Evolutionary conservation across 2,113 vertebrate genomes (phyloP), one percentile per base, ranked within the genome.

Genomic region (Agapornis roseicollis): DNA sequence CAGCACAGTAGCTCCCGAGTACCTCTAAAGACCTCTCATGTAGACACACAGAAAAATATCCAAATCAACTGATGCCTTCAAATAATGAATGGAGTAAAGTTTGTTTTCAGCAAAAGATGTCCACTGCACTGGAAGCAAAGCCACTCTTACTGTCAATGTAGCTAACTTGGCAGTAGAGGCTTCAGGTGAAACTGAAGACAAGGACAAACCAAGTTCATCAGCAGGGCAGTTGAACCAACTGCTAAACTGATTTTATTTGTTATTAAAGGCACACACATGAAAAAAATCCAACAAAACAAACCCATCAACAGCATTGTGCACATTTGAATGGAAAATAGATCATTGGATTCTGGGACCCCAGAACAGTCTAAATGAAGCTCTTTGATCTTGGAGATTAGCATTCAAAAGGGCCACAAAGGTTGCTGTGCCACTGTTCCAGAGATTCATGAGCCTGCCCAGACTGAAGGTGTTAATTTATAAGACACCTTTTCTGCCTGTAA

Each of bases 251-350:
- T 47, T 72, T 85, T 20, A 52, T 79, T 66, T 85, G 25, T 7
- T 64, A 17, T 8, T 29, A 53, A 58, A 87, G 29, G 53, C 20
- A 25, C 17, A 60, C 11, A 41, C 33, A 18, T 9, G 3, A 14
- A 11, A 35, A 20, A 17, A 17, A 4, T 3, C 3, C 4, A 19
- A n/a, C 8, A 6, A 39, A 10, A 28, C 19, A 37, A 85, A 78
- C 3, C 5, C 10, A 42, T 2, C 13, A n/a, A 2, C 11, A n/a
- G 4, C 64, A 22, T 11, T 18, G 3, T 2, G 10, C 9, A 8
- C 7, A 6, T 80, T n/a, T 35, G 2, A 53, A 12, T 71, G 5
- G 23, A 31, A 8, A 7, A 11, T 7, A 46, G 22, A 20, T 33
- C 46, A 23, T 0, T 41, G 35, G 7, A 20, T 66, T 31, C 14